A percentile compares a stretch with the other conserved stretches of the same genome.
Evolutionary conservation across 2,113 vertebrate genomes (phyloP).

Genomic region (Pipa parva): DNA sequence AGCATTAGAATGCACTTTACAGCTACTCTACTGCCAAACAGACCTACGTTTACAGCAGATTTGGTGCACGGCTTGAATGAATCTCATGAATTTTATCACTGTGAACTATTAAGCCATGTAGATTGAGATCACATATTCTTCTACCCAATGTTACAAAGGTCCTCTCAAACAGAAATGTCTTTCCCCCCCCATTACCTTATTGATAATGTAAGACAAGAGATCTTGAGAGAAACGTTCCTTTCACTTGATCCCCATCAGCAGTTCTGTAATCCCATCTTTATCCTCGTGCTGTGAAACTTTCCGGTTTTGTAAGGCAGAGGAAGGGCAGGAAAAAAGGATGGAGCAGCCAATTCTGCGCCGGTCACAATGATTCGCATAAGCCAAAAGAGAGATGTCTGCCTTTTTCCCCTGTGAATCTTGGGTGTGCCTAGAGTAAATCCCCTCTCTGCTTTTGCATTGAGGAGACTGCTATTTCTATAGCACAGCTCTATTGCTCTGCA

Average conservation of each 20-base stretch:
- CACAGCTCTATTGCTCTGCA: slow-evolving; percentile 4
- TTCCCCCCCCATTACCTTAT: no score
- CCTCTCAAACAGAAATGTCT: neutral
- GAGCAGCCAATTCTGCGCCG: slow-evolving; percentile 3
- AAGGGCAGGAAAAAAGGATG: neutral
- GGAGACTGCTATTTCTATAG: slow-evolving; percentile 14
- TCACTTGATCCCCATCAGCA: neutral
- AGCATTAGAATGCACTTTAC: neutral
- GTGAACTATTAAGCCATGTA: neutral
- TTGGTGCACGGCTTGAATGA: neutral
- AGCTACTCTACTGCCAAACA: neutral
- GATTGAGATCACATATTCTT: neutral
- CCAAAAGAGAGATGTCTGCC: neutral
- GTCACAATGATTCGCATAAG: neutral
- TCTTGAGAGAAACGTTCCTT: slow-evolving; percentile 2
- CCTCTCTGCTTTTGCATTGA: slow-evolving; percentile 1
- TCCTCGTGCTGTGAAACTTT: slow-evolving; percentile 15
- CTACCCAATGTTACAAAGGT: neutral
- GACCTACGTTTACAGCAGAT: no score
- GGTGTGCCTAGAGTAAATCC: slow-evolving; percentile 1
- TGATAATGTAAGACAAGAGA: neutral
- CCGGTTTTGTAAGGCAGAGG: slow-evolving; percentile 1
- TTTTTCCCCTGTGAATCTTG: neutral
- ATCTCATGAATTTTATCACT: neutral
- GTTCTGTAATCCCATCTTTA: slow-evolving; percentile 1